Percentiles rank a stretch among this genome's conserved stretches.
Conservation (phyloP, 2,797 vertebrate species). For the Pantherophis vulpinus region DNA sequence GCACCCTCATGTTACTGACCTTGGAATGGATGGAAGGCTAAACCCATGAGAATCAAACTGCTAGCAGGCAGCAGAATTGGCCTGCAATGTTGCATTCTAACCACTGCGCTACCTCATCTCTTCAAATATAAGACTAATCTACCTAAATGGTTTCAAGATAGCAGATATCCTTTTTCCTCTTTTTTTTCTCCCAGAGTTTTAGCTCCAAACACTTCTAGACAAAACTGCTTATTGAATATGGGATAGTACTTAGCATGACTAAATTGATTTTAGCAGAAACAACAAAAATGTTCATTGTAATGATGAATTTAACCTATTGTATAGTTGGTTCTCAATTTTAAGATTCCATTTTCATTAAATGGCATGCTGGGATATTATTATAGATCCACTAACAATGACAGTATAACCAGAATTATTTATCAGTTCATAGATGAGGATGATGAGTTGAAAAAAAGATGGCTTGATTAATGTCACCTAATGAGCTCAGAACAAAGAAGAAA, state of each 20-base stretch:
- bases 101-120: neutral
- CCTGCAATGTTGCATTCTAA: neutral
- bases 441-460: neutral
- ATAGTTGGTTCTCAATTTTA: neutral
- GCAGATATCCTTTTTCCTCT: slow-evolving; percentile 54
- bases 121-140: slow-evolving; percentile 48
- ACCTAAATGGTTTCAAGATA: slow-evolving; percentile 52
- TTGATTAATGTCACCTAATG: neutral
- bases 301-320: neutral
- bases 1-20: neutral
- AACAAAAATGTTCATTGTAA: neutral
- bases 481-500: neutral
- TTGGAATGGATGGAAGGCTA: neutral
- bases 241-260: neutral
- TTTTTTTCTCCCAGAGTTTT: slow-evolving; percentile 1
- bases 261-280: neutral
- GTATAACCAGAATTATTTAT: neutral
- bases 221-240: neutral
- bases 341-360: neutral
- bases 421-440: neutral
- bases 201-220: neutral
- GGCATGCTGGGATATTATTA: neutral
- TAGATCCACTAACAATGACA: neutral
- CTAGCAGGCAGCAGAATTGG: neutral
- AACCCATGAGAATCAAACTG: neutral